A percentile compares a stretch with the other conserved stretches of the same genome.
Conservation (phyloP, 2,888 invertebrate species). For the Eremobia ochroleuca region DNA sequence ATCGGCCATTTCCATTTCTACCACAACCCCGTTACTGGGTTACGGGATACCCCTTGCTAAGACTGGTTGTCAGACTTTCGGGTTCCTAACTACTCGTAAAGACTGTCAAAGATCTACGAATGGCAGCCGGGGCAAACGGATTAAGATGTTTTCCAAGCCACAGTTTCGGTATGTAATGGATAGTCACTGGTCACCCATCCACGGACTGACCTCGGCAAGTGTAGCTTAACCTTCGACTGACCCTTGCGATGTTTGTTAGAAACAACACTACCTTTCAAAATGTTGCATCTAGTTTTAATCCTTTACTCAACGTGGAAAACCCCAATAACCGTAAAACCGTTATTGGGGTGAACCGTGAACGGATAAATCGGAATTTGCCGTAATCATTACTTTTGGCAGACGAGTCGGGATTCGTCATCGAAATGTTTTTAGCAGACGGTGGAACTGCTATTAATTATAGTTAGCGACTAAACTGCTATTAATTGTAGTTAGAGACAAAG, state of each 20-base stretch:
- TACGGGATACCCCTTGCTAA: not conserved
- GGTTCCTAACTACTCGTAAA: not conserved
- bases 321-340: conserved; percentile 11
- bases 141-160: not conserved
- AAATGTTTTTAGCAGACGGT: conserved; percentile 4
- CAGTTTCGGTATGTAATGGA: not conserved
- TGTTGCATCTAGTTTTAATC: not conserved
- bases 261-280: not conserved
- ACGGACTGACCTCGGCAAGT: not conserved
- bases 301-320: not conserved
- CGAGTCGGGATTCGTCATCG: conserved; percentile 11
- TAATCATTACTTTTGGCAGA: conserved; percentile 9
- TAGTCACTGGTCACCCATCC: not conserved
- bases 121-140: not conserved
- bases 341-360: too few relatives aligned
- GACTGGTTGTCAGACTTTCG: not conserved
- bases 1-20: too few relatives aligned
- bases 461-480: not conserved
- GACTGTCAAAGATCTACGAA: not conserved
- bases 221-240: not conserved
- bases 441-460: not conserved
- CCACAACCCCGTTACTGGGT: not conserved
- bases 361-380: conserved; percentile 17
- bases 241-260: not conserved
- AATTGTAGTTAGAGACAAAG: not conserved